Percentiles rank a stretch among this genome's conserved stretches.
Evolutionary conservation across 30 jellyfish, hydroid and myxozoan species (phyloP).

Genomic region (Aurelia sp.): DNA sequence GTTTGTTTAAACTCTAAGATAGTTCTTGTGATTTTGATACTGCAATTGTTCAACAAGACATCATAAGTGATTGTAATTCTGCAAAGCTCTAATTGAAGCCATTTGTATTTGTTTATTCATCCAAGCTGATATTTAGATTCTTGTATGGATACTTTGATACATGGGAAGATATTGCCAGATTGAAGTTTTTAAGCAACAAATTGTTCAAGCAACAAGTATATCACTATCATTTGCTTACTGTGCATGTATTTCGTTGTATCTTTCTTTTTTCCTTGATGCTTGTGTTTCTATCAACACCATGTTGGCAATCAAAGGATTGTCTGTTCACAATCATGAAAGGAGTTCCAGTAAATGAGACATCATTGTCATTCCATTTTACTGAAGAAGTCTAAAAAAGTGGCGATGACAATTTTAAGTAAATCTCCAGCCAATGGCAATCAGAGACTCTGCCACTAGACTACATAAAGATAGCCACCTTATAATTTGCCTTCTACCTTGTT

Average conservation of each 20-base stretch:
- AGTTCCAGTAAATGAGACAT: background rate
- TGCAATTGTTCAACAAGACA: too few species aligned
- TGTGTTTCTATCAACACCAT: slow-evolving; percentile 12
- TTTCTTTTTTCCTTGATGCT: background rate
- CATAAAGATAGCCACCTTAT: background rate
- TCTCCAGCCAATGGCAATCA: background rate
- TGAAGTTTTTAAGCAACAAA: too few species aligned
- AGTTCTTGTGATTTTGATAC: too few species aligned
- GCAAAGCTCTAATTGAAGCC: too few species aligned
- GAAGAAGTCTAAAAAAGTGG: background rate
- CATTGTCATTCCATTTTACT: slow-evolving; percentile 16
- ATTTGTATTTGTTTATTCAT: too few species aligned
- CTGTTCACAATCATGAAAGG: slow-evolving; percentile 7
- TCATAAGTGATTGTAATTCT: too few species aligned
- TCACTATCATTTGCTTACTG: background rate
- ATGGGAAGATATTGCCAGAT: too few species aligned
- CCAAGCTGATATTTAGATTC: too few species aligned
- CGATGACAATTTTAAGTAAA: background rate
- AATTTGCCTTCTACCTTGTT: background rate
- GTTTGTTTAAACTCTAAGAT: too few species aligned
- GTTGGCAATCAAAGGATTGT: slow-evolving; percentile 19
- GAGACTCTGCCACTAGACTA: background rate
- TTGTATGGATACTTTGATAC: too few species aligned
- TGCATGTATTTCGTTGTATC: background rate
- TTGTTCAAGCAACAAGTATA: too few species aligned